phyloP scores from a whole-genome alignment of 1,140 invertebrate genomes.

The Pogonus chalceus region DNA sequence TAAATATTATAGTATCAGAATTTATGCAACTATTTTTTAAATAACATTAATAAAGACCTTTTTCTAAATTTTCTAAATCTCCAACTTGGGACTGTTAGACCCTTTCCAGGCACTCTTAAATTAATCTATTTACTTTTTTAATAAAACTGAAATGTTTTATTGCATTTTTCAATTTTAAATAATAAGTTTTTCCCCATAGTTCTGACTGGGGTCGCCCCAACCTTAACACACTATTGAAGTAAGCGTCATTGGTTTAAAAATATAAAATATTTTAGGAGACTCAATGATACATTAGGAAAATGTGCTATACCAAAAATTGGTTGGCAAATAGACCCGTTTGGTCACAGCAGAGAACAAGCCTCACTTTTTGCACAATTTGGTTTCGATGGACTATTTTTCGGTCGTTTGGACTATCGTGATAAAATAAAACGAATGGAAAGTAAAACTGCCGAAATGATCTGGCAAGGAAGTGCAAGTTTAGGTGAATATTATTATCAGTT shows the following conservation, averaged over 20 bases:
- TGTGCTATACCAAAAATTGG: constrained; percentile 54
- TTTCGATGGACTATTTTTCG: constrained; percentile 65
- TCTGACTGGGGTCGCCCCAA: no score
- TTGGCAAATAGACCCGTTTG: constrained; percentile 71
- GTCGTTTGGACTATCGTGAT: constrained; percentile 67
- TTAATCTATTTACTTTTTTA: no score
- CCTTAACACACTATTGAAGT: no score
- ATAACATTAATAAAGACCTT: no score
- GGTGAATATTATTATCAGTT: constrained; percentile 27
- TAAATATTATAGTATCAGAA: no score
- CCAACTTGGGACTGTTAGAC: no score
- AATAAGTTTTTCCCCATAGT: no score
- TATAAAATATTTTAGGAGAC: constrained; percentile 38
- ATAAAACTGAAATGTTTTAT: constrained; percentile 8
- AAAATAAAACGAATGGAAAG: constrained; percentile 48
- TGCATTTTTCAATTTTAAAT: constrained; percentile 9
- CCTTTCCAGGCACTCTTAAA: no score
- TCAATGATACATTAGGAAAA: constrained; percentile 55
- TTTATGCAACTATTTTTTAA: no score
- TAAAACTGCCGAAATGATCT: constrained; percentile 67
- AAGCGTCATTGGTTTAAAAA: no score
- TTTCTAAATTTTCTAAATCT: no score
- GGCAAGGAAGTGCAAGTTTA: constrained; percentile 54
- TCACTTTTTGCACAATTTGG: constrained; percentile 58
- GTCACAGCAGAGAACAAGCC: constrained; percentile 60